These are phyloP conservation scores for Drosophila bocqueti DNA, from an alignment of 1,140 invertebrate species.

Conservation along the genomic window DNA sequence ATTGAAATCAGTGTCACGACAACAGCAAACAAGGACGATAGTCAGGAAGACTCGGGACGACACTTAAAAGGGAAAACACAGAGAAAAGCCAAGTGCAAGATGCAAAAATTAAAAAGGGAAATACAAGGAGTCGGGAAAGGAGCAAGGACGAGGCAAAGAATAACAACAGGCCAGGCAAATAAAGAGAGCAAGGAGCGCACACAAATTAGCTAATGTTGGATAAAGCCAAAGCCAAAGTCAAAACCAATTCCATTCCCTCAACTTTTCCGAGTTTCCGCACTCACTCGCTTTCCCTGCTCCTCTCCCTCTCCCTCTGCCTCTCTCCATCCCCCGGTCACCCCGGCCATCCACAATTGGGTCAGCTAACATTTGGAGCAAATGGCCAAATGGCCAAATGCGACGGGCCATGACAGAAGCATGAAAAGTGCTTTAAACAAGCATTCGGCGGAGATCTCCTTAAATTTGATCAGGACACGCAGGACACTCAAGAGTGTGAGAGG, in stretches of 20 bases:
- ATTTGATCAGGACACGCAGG: constrained; percentile 10
- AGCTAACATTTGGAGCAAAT: constrained; percentile 75
- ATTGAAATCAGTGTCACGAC: constrained; percentile 80
- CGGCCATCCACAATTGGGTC: constrained; percentile 66
- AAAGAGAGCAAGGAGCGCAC: constrained; percentile 34
- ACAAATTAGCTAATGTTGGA: constrained; percentile 82
- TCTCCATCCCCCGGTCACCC: neutral
- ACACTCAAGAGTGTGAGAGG: neutral
- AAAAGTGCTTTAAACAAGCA: constrained; percentile 60
- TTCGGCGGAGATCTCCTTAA: constrained; percentile 39
- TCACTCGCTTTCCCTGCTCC: neutral
- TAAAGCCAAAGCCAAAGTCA: constrained; percentile 48
- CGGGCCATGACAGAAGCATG: constrained; percentile 58
- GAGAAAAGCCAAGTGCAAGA: constrained; percentile 33
- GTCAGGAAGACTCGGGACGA: constrained; percentile 21
- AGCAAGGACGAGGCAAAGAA: constrained; percentile 8
- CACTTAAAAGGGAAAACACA: constrained; percentile 51
- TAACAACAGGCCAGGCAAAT: constrained; percentile 1
- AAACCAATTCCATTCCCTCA: constrained; percentile 65
- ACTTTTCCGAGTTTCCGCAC: constrained; percentile 37
- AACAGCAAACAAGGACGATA: constrained; percentile 34
- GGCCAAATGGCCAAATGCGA: constrained; percentile 63
- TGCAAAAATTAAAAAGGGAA: constrained; percentile 42
- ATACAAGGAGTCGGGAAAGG: neutral
- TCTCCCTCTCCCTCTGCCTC: neutral